A percentile compares a stretch with the other conserved stretches of the same genome.
Conservation (phyloP, 2,797 vertebrate species). For the Limnodromus scolopaceus region DNA sequence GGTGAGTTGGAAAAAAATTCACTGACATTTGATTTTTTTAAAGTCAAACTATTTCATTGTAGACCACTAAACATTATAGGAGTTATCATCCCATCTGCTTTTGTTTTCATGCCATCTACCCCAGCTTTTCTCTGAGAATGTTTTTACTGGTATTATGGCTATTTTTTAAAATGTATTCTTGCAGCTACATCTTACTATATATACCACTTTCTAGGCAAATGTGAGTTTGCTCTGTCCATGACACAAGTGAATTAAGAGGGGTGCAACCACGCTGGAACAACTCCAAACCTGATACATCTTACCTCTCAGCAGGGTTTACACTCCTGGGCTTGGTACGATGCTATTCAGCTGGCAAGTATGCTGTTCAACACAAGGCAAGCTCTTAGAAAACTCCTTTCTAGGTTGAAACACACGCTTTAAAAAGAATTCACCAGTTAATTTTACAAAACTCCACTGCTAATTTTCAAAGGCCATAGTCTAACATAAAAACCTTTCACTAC, state of each 20-base stretch:
- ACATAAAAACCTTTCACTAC: not conserved
- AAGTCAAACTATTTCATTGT: not conserved
- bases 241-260: not conserved
- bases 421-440: not conserved
- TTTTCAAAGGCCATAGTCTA: not conserved
- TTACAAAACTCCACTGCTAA: not conserved
- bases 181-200: not conserved
- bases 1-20: slow-evolving; percentile 37
- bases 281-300: not conserved
- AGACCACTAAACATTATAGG: not conserved
- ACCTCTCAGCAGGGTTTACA: not conserved
- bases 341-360: not conserved
- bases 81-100: not conserved
- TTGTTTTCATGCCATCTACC: not conserved
- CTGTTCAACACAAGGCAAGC: not conserved
- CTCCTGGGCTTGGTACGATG: not conserved
- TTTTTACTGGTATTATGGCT: not conserved
- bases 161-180: not conserved
- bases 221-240: not conserved
- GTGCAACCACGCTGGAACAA: not conserved
- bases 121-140: not conserved
- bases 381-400: not conserved
- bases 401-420: not conserved
- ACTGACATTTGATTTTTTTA: not conserved
- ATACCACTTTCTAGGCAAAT: not conserved